A percentile compares a stretch with the other conserved stretches of the same genome.
These are phyloP conservation scores for Sipha flava DNA, from an alignment of 1,140 invertebrate genomes.

Conservation along the genomic window DNA sequence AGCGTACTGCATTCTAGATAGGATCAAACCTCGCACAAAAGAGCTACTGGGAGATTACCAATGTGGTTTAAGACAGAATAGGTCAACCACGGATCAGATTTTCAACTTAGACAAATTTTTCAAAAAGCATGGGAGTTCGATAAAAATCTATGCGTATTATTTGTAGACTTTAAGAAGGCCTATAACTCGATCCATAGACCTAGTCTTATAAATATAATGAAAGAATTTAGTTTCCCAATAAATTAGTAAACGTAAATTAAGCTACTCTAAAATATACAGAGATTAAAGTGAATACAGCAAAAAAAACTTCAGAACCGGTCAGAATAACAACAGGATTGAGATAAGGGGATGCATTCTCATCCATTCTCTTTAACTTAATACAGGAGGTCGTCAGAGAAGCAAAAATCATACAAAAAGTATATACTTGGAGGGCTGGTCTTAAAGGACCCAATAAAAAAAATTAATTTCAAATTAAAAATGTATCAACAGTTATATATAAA, in stretches of 20 bases:
- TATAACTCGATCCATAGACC: conserved; percentile 12
- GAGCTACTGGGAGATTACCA: not conserved
- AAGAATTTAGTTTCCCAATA: conserved; percentile 2
- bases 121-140: conserved; percentile 7
- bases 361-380: conserved; percentile 32
- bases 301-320: not conserved
- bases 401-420: too few species aligned
- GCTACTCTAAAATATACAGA: not conserved
- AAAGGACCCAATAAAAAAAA: too few species aligned
- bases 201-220: conserved; percentile 2
- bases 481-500: too few species aligned
- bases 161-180: conserved; percentile 12
- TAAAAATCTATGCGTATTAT: not conserved
- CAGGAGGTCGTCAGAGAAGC: conserved; percentile 18
- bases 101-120: conserved; percentile 4
- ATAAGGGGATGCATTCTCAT: conserved; percentile 34
- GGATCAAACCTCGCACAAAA: not conserved
- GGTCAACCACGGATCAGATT: not conserved
- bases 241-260: not conserved
- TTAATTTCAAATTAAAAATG: too few species aligned
- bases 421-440: too few species aligned
- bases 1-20: not conserved
- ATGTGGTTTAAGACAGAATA: not conserved
- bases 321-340: conserved; percentile 30
- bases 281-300: not conserved